Conservation (phyloP, 2,113 vertebrate genomes). For the Cynopterus brachyotis region DNA sequence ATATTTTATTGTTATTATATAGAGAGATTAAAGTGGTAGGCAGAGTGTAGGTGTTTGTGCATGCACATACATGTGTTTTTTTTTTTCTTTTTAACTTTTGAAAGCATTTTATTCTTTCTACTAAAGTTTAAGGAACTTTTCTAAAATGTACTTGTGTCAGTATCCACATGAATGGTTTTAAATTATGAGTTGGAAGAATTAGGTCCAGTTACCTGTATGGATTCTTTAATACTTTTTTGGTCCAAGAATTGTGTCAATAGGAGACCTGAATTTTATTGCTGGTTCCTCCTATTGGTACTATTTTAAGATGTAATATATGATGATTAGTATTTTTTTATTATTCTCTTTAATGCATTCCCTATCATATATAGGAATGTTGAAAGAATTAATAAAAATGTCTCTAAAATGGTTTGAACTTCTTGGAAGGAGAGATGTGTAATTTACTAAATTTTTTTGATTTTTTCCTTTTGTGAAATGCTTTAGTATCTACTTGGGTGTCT, state of each 20-base stretch:
- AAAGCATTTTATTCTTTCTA: slow-evolving; percentile 29
- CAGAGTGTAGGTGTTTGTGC: not conserved
- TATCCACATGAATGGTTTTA: not conserved
- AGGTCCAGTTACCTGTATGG: not conserved
- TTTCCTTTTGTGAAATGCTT: slow-evolving; percentile 45
- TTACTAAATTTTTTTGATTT: not conserved
- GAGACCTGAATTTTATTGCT: not conserved
- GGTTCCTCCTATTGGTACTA: not conserved
- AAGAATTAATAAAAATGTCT: slow-evolving; percentile 33
- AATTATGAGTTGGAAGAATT: slow-evolving; percentile 2
- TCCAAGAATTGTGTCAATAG: not conserved
- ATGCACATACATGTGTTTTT: not conserved
- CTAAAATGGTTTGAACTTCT: slow-evolving; percentile 40
- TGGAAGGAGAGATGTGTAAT: slow-evolving; percentile 26
- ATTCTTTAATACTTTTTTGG: slow-evolving; percentile 12
- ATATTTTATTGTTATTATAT: slow-evolving; percentile 18
- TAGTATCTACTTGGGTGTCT: not conserved
- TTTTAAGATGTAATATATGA: slow-evolving; percentile 27
- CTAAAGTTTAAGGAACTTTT: slow-evolving; percentile 47
- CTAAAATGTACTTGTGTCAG: not conserved
- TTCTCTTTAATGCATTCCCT: not conserved
- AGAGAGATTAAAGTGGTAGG: not conserved
- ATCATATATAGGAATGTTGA: slow-evolving; percentile 32
- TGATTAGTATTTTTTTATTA: not conserved
- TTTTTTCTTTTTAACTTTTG: slow-evolving; percentile 56